Evolutionary conservation across 1,140 invertebrate species (phyloP).

Genomic region (Riptortus pedestris): DNA sequence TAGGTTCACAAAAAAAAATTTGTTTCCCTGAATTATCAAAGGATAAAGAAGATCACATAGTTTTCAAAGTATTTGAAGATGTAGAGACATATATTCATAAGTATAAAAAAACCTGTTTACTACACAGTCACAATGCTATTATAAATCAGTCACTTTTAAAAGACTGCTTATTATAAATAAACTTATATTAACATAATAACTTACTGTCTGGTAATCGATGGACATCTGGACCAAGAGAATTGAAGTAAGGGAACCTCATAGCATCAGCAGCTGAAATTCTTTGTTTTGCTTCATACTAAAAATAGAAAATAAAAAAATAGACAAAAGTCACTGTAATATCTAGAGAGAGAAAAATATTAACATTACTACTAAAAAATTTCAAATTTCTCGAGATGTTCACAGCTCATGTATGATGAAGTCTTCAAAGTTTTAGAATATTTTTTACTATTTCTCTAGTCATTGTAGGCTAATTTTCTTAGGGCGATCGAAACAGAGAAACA

Average conservation of each 20-base stretch:
- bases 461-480: too few species aligned
- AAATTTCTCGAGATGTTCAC: constrained; percentile 58
- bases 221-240: constrained; percentile 73
- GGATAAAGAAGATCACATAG: background rate
- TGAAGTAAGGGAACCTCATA: constrained; percentile 80
- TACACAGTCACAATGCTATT: background rate
- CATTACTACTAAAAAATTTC: constrained; percentile 52
- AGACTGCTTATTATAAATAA: background rate
- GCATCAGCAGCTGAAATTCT: constrained; percentile 80
- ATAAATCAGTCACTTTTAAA: background rate
- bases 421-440: too few species aligned
- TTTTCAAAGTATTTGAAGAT: background rate
- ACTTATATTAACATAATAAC: constrained; percentile 30
- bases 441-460: too few species aligned
- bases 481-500: too few species aligned
- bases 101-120: background rate
- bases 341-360: constrained; percentile 8
- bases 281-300: constrained; percentile 72
- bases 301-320: constrained; percentile 38
- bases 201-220: constrained; percentile 80
- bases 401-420: too few species aligned
- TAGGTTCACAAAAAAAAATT: too few species aligned
- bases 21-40: background rate
- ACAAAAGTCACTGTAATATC: background rate
- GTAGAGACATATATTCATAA: background rate